Evolutionary conservation across 2,888 invertebrate species (phyloP).

Genomic region (Actias luna): DNA sequence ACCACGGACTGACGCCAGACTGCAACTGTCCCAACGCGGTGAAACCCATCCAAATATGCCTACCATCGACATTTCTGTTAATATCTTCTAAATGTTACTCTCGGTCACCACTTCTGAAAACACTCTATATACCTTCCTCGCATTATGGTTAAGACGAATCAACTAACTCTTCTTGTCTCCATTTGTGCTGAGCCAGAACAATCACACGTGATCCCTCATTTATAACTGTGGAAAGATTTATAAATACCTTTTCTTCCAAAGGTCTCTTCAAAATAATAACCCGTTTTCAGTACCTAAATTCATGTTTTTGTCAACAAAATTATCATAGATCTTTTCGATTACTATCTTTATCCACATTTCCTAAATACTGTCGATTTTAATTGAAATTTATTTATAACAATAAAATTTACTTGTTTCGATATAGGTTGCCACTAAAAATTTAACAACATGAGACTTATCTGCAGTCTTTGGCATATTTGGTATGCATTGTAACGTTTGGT

Average conservation of each 20-base stretch:
- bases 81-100: neutral
- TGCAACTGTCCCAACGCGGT: slow-evolving; percentile 55
- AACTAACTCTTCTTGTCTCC: neutral
- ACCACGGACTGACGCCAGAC: slow-evolving; percentile 60
- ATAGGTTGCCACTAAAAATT: neutral
- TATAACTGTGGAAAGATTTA: too few relatives aligned
- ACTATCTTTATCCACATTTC: neutral
- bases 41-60: slow-evolving; percentile 51
- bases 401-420: neutral
- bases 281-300: neutral
- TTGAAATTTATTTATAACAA: neutral
- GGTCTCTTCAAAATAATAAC: neutral
- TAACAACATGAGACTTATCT: slow-evolving; percentile 2
- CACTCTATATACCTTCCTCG: neutral
- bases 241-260: too few relatives aligned
- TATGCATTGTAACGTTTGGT: slow-evolving; percentile 35
- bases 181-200: neutral
- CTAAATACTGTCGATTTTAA: neutral
- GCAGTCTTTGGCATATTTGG: slow-evolving; percentile 46
- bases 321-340: neutral
- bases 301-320: neutral
- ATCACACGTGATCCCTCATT: neutral
- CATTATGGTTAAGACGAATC: neutral
- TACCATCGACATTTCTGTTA: slow-evolving; percentile 14
- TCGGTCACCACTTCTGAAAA: neutral